Percentiles rank a stretch among this genome's conserved stretches.
These are phyloP conservation scores for Phortica magna DNA, from an alignment of 2,888 invertebrate species.

Conservation along the genomic window DNA sequence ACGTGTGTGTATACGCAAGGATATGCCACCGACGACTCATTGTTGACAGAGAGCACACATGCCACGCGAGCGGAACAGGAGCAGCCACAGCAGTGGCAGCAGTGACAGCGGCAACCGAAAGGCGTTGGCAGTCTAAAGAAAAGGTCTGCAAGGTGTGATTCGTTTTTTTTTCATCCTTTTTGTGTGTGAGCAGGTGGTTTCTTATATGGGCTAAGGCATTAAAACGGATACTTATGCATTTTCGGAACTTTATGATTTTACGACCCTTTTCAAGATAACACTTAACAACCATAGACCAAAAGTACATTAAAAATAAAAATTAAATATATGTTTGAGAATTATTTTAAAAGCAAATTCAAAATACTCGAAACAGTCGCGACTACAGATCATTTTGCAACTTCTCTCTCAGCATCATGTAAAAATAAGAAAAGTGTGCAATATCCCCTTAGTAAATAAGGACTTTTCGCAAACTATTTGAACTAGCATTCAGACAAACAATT, in stretches of 20 bases:
- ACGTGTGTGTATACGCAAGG: slow-evolving; percentile 41
- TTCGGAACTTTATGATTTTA: neutral
- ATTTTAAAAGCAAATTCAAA: no score
- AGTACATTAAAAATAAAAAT: no score
- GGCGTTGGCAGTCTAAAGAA: slow-evolving; percentile 35
- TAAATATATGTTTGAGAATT: no score
- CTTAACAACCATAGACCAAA: no score
- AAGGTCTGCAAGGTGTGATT: slow-evolving; percentile 67
- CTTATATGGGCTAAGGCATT: neutral
- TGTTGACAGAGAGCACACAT: slow-evolving; percentile 59
- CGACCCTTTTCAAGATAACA: neutral
- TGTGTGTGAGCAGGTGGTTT: slow-evolving; percentile 62
- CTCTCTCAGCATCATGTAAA: no score
- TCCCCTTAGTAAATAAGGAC: no score
- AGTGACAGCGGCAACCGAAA: slow-evolving; percentile 21
- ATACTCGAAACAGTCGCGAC: no score
- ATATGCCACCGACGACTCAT: slow-evolving; percentile 36
- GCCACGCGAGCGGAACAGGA: slow-evolving; percentile 42
- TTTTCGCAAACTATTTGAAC: no score
- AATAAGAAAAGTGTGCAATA: no score
- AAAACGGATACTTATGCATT: neutral
- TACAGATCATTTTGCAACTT: no score
- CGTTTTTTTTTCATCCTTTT: slow-evolving; percentile 45
- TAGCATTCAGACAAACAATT: no score
- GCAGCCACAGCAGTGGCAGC: slow-evolving; percentile 37